Evolutionary conservation across 2,888 invertebrate genomes (phyloP).

Genomic region (Formica aserva): DNA sequence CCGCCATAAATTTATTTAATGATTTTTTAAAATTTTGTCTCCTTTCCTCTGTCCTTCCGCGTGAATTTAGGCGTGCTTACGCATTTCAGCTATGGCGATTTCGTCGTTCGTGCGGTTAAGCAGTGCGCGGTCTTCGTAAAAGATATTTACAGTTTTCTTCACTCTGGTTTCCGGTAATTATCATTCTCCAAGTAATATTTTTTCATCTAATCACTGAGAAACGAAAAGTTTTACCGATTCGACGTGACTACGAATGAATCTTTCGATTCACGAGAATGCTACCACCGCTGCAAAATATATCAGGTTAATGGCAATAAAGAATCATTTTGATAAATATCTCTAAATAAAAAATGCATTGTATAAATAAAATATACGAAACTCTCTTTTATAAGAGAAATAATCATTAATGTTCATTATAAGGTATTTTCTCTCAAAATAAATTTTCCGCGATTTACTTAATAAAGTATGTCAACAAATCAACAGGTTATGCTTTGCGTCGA

Average conservation of each 20-base stretch:
- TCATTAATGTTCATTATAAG: not conserved
- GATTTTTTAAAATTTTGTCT: conserved; percentile 51
- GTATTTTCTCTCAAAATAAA: not conserved
- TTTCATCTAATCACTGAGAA: not conserved
- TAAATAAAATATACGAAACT: not conserved
- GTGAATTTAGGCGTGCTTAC: not conserved
- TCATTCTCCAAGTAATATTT: not conserved
- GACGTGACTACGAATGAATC: not conserved
- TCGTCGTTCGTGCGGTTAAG: not conserved
- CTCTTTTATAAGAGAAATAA: not conserved
- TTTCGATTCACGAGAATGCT: not conserved
- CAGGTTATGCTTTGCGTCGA: conserved; percentile 70
- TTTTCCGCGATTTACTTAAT: conserved; percentile 58
- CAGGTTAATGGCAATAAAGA: not conserved
- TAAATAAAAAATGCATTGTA: not conserved
- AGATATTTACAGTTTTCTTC: not conserved
- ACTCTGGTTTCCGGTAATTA: not conserved
- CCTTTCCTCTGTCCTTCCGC: not conserved
- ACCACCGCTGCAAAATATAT: not conserved
- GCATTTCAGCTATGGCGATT: conserved; percentile 9
- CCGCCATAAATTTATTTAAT: conserved; percentile 40
- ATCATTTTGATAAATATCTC: not conserved
- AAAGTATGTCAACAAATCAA: conserved; percentile 76
- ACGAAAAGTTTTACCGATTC: not conserved
- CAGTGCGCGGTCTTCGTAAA: not conserved